phyloP scores from a whole-genome alignment of 2,113 vertebrate genomes.

The Rhegmatorhina hoffmannsi region DNA sequence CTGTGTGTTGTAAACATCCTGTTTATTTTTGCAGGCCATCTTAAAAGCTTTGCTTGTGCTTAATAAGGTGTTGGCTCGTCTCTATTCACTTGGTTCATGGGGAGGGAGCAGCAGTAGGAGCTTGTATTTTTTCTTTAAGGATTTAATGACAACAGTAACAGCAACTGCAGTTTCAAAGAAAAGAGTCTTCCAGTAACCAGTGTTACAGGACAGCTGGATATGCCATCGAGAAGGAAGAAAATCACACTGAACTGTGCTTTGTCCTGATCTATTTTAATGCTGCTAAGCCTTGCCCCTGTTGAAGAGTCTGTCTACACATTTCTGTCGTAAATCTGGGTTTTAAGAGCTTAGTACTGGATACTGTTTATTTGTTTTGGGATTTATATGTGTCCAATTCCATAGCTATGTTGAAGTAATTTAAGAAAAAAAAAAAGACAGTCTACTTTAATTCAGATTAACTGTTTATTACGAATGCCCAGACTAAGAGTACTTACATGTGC shows the following conservation, averaged over 20 bases:
- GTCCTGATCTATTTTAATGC: conserved; percentile 7
- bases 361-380: background rate
- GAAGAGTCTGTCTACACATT: background rate
- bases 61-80: background rate
- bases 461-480: background rate
- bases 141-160: background rate
- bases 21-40: background rate
- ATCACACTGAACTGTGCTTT: background rate
- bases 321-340: conserved; percentile 16
- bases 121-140: background rate
- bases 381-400: background rate
- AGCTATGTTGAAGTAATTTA: background rate
- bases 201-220: background rate
- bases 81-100: background rate
- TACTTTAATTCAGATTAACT: background rate
- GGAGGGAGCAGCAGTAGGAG: background rate
- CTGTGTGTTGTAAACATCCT: background rate
- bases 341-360: background rate
- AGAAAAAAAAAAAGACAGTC: background rate
- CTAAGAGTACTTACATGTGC: background rate
- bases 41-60: background rate
- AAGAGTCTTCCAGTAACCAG: background rate
- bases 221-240: background rate
- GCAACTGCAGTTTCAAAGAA: background rate
- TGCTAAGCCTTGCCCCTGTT: background rate